Evolutionary conservation across 2,113 vertebrate genomes (phyloP), one percentile per base, ranked within the genome.

Genomic region (Ctenodactylus gundi): DNA sequence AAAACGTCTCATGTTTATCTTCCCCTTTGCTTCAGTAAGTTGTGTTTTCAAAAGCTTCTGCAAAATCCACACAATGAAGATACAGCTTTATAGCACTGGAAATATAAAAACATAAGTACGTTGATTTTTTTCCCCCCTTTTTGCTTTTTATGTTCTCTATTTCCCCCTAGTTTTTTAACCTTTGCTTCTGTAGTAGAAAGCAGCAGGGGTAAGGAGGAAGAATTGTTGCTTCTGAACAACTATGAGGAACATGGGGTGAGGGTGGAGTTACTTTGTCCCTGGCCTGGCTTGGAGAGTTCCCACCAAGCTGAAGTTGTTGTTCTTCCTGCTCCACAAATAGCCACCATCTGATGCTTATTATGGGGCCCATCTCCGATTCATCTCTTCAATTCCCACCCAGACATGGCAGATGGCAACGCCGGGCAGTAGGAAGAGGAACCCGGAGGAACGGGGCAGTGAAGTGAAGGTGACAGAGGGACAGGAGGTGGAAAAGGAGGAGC

Each of bases 291-390:
- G 29, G 51, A 85, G 83, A 58, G 46, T 53, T 41, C 55, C 75
- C 64, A 31, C 80, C 64, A 41, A 18, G 29, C 60, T 62, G n/a
- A 65, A 77, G 25, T 20, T 64, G 25, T 17, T 67, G 15, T 75
- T 93, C 90, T 88, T 39, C 6, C 29, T 62, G 29, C 6, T 13
- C 78, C 46, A 55, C 77, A 88, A 58, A 85, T 60, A 77, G 85
- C 65, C 57, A 81, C 58, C 73, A 85, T 51, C 77, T 78, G 62
- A 70, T 46, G 51, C 68, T 85, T 49, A 31, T 64, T 90, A 77
- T 41, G 82, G 23, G 36, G 58, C 57, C 91, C 17, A 9, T 94
- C 60, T 94, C 51, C 68, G n/a, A 88, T 57, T 85, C 93, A 55
- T 58, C 64, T 85, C 60, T 84, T 15, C 25, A 11, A 49, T 62